Conservation (phyloP, 2,888 invertebrate genomes). For the Embidobia sp. region DNA sequence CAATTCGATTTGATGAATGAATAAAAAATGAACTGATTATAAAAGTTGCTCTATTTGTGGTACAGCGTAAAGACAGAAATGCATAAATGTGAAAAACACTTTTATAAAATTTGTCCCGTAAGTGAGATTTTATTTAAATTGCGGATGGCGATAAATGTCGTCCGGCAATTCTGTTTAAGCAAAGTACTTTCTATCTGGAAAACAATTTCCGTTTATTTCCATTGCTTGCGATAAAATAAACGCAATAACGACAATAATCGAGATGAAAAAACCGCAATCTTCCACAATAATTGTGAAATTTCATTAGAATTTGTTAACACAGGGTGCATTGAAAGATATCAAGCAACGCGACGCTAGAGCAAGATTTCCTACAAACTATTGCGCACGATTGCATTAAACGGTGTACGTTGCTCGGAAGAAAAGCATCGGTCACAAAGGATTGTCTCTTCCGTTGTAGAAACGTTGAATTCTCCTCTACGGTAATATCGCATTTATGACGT, state of each 20-base stretch:
- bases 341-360: not conserved
- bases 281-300: slow-evolving; percentile 23
- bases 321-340: not conserved
- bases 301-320: slow-evolving; percentile 16
- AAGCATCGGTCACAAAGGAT: slow-evolving; percentile 32
- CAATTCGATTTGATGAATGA: too few relatives aligned
- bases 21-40: too few relatives aligned
- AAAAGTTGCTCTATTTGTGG: too few relatives aligned
- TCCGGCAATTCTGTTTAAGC: not conserved
- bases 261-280: slow-evolving; percentile 13
- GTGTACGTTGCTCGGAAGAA: slow-evolving; percentile 14
- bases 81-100: too few relatives aligned
- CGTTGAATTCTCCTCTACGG: slow-evolving; percentile 24
- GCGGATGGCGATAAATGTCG: not conserved
- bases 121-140: not conserved
- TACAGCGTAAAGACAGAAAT: too few relatives aligned
- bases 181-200: not conserved
- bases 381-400: slow-evolving; percentile 20
- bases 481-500: slow-evolving; percentile 53
- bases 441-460: slow-evolving; percentile 27
- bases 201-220: slow-evolving; percentile 6
- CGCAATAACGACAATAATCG: not conserved
- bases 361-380: not conserved
- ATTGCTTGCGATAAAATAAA: slow-evolving; percentile 1
- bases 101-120: too few relatives aligned